These are phyloP conservation scores for Catagonus wagneri DNA, from an alignment of 2,113 vertebrate species.

Conservation along the genomic window DNA sequence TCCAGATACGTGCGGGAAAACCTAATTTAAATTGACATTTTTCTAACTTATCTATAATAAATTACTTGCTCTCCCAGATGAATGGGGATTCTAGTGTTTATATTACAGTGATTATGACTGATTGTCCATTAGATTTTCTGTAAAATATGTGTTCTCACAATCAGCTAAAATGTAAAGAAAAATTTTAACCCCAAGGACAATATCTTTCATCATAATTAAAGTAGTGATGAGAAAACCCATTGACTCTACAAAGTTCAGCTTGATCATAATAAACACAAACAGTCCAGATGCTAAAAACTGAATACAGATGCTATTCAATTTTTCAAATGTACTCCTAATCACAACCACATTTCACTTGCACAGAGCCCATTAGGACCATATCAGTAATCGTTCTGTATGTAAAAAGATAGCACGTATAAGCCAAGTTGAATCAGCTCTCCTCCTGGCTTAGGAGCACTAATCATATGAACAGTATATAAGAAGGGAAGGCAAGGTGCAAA, in stretches of 20 bases:
- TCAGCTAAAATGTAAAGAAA: not conserved
- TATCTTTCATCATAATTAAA: not conserved
- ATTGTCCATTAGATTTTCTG: conserved; percentile 17
- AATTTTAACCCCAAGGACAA: not conserved
- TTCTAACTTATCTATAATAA: conserved; percentile 17
- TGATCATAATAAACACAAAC: conserved; percentile 18
- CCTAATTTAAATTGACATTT: conserved; percentile 45
- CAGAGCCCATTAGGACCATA: not conserved
- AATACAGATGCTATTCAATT: not conserved
- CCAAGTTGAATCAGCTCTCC: not conserved
- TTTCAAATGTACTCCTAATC: not conserved
- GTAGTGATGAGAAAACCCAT: conserved; percentile 8
- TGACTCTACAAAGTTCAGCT: not conserved
- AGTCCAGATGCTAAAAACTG: not conserved
- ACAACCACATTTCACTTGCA: not conserved
- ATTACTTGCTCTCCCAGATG: not conserved
- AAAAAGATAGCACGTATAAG: not conserved
- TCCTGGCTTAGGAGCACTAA: not conserved
- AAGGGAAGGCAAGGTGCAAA: no score
- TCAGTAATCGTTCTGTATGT: not conserved
- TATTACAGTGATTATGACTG: not conserved
- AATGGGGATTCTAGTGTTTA: not conserved
- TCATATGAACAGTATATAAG: not conserved
- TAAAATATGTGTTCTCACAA: not conserved
- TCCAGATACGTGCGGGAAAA: not conserved